phyloP scores from a whole-genome alignment of 1,140 invertebrate species.

The Anastrepha obliqua region DNA sequence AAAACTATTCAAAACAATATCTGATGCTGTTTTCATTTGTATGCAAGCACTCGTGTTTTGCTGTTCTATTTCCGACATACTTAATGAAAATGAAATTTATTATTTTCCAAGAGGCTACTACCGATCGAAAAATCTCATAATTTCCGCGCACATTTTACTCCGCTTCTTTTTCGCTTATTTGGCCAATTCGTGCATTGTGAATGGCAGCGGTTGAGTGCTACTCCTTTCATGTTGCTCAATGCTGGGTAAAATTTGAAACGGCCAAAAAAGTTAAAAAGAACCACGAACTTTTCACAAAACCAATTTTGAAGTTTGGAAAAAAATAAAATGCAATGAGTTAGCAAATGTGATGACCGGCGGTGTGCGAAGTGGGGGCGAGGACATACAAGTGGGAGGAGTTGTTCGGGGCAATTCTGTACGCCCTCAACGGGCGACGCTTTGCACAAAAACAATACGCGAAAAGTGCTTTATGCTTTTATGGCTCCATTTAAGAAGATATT shows the following conservation, averaged over 20 bases:
- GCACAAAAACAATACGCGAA: background rate
- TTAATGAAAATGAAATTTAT: constrained; percentile 43
- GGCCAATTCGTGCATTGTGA: background rate
- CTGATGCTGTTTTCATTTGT: background rate
- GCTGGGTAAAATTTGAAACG: constrained; percentile 55
- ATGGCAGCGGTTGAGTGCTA: background rate
- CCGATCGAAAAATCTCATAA: background rate
- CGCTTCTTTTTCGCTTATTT: background rate
- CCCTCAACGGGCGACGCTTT: background rate
- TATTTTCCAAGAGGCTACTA: background rate
- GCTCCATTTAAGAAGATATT: constrained; percentile 59
- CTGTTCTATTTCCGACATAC: background rate
- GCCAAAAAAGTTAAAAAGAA: constrained; percentile 50
- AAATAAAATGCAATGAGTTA: constrained; percentile 1
- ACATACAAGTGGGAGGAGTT: background rate
- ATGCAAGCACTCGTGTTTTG: background rate
- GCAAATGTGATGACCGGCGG: background rate
- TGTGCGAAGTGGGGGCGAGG: background rate
- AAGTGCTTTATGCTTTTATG: constrained; percentile 56
- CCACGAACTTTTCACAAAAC: constrained; percentile 37
- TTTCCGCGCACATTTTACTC: background rate
- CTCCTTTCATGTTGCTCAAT: constrained; percentile 54
- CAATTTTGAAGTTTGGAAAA: constrained; percentile 13
- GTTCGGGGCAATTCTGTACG: background rate
- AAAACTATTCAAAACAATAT: background rate